Percentiles rank a stretch among this genome's conserved stretches.
Evolutionary conservation across 2,888 invertebrate species (phyloP).

Genomic region (Andricus quercusramuli): DNA sequence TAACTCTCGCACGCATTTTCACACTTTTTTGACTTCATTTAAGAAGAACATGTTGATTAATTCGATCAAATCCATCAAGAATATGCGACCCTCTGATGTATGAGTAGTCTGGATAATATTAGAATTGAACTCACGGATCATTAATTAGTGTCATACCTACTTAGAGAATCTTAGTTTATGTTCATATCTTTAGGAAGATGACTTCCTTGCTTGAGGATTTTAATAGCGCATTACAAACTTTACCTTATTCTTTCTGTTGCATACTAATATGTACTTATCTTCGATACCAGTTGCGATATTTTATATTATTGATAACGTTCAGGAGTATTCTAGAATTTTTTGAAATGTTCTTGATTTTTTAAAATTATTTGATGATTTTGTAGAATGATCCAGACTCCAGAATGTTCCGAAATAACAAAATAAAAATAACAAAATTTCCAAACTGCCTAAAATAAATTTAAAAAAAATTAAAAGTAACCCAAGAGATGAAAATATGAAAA

Average conservation of each 20-base stretch:
- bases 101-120: neutral
- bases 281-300: no score
- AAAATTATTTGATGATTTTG: no score
- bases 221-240: neutral
- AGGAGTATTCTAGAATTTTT: no score
- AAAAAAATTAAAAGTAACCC: no score
- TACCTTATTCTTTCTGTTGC: neutral
- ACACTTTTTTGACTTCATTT: neutral
- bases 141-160: neutral
- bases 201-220: neutral
- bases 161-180: neutral
- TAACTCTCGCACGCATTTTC: neutral
- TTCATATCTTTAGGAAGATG: neutral
- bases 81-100: neutral
- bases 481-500: no score
- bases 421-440: no score
- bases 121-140: neutral
- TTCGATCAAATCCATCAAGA: constrained; percentile 22
- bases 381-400: no score
- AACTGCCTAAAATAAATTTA: no score
- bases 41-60: constrained; percentile 5
- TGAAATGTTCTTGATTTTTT: no score
- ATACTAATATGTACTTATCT: no score
- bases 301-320: no score
- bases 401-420: no score